phyloP scores from a whole-genome alignment of 1,140 invertebrate genomes.

The Sitophilus oryzae region DNA sequence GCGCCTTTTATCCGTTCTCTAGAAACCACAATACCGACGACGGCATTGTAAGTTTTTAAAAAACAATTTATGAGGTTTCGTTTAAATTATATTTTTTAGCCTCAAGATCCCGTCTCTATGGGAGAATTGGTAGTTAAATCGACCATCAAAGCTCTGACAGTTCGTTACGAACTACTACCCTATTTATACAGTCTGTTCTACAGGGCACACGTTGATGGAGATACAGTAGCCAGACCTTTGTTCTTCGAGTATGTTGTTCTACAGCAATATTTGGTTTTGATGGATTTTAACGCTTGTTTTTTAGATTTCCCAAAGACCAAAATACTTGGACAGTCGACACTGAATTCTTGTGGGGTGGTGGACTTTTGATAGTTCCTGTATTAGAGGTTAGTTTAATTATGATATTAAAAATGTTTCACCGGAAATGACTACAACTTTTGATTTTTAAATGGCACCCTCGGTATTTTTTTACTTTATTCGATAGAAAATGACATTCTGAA shows the following conservation, averaged over 20 bases:
- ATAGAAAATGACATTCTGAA: too few species aligned
- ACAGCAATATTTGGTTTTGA: background rate
- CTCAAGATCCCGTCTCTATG: conserved; percentile 72
- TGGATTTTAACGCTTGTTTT: conserved; percentile 24
- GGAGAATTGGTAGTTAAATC: conserved; percentile 61
- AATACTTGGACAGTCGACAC: conserved; percentile 66
- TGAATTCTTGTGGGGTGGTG: conserved; percentile 75
- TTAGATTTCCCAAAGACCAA: conserved; percentile 61
- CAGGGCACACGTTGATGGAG: conserved; percentile 61
- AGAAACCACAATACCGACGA: conserved; percentile 78
- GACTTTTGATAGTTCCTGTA: conserved; percentile 71
- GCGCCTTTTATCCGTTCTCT: conserved; percentile 82
- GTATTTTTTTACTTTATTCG: too few species aligned
- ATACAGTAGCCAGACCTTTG: conserved; percentile 69
- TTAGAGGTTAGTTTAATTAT: conserved; percentile 58
- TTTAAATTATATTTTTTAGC: conserved; percentile 46
- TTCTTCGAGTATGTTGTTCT: conserved; percentile 65
- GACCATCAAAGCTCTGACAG: conserved; percentile 55
- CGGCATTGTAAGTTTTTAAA: conserved; percentile 53
- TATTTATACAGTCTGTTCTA: conserved; percentile 80
- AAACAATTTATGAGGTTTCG: background rate
- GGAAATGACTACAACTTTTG: too few species aligned
- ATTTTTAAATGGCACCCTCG: too few species aligned
- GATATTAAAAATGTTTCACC: too few species aligned
- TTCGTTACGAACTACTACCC: conserved; percentile 71